phyloP scores from a whole-genome alignment of 92 coral and sea anemone species.

The Zoanthus gigantus region DNA sequence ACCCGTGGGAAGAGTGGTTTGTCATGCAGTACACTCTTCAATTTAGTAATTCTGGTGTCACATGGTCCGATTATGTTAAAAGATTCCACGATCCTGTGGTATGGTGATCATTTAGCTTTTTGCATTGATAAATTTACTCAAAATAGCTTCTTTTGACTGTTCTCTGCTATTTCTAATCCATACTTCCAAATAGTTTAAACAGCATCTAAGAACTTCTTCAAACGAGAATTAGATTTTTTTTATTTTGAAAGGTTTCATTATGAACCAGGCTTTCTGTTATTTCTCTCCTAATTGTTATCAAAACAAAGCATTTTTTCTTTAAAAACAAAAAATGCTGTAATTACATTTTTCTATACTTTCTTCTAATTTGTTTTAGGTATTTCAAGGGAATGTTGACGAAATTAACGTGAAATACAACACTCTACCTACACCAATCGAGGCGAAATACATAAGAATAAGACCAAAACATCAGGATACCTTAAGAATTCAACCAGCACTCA shows the following conservation, averaged over 20 bases:
- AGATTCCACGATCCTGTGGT: slow-evolving; percentile 59
- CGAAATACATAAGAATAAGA: slow-evolving; percentile 60
- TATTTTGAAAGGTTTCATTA: too few relatives aligned
- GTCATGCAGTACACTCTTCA: slow-evolving; percentile 64
- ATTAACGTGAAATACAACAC: slow-evolving; percentile 55
- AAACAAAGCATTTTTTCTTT: too few relatives aligned
- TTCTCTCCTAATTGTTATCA: too few relatives aligned
- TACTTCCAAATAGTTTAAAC: too few relatives aligned
- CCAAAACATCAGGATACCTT: slow-evolving; percentile 50
- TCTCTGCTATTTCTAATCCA: too few relatives aligned
- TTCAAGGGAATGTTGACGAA: slow-evolving; percentile 61
- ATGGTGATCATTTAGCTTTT: background rate
- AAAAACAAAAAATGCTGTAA: too few relatives aligned
- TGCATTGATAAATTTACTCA: background rate
- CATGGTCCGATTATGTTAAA: slow-evolving; percentile 69
- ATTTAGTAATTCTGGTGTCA: slow-evolving; percentile 60
- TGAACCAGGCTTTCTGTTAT: too few relatives aligned
- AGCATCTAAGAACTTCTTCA: too few relatives aligned
- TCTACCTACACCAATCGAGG: slow-evolving; percentile 59
- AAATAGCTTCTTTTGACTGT: background rate
- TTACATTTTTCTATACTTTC: background rate
- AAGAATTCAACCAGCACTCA: slow-evolving; percentile 48
- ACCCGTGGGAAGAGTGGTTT: slow-evolving; percentile 75
- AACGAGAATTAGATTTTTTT: too few relatives aligned
- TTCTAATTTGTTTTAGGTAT: slow-evolving; percentile 30